Percentiles rank a stretch among this genome's conserved stretches.
Conservation (phyloP, 2,888 invertebrate species). For the Parelbella ahira region DNA sequence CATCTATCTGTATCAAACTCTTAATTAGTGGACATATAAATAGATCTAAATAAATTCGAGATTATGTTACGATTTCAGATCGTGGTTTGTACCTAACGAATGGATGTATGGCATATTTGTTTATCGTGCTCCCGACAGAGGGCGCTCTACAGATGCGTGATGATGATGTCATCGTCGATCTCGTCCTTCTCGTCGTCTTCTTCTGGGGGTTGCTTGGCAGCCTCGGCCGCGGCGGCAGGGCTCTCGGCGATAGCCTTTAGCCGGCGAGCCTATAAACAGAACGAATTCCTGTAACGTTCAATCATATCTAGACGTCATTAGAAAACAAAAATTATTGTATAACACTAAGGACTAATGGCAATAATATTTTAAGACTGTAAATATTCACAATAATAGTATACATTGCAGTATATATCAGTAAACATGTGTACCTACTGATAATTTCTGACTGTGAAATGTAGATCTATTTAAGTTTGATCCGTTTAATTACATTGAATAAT, state of each 20-base stretch:
- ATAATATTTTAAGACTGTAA: too few species aligned
- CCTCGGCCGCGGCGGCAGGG: conserved; percentile 82
- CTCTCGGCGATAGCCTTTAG: conserved; percentile 87
- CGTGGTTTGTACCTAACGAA: conserved; percentile 39
- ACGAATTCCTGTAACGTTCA: too few species aligned
- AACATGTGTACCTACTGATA: too few species aligned
- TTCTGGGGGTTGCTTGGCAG: conserved; percentile 84
- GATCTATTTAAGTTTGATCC: too few species aligned
- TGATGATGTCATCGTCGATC: conserved; percentile 92
- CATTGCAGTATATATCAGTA: too few species aligned
- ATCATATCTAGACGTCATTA: too few species aligned
- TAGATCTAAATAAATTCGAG: conserved; percentile 54
- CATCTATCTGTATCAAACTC: conserved; percentile 26
- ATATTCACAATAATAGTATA: too few species aligned
- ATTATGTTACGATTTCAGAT: conserved; percentile 40
- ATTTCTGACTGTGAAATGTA: too few species aligned
- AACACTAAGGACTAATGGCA: too few species aligned
- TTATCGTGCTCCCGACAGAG: conserved; percentile 4
- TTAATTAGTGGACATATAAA: conserved; percentile 55
- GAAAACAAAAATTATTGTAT: too few species aligned
- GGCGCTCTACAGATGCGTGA: conserved; percentile 87
- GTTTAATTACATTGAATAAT: too few species aligned
- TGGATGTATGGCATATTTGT: conserved; percentile 36
- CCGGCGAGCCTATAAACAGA: conserved; percentile 77
- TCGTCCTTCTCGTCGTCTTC: conserved; percentile 94